Base-by-base conservation (phyloP, 2,797 vertebrate species). In the Schizopygopsis pylzovi region DNA sequence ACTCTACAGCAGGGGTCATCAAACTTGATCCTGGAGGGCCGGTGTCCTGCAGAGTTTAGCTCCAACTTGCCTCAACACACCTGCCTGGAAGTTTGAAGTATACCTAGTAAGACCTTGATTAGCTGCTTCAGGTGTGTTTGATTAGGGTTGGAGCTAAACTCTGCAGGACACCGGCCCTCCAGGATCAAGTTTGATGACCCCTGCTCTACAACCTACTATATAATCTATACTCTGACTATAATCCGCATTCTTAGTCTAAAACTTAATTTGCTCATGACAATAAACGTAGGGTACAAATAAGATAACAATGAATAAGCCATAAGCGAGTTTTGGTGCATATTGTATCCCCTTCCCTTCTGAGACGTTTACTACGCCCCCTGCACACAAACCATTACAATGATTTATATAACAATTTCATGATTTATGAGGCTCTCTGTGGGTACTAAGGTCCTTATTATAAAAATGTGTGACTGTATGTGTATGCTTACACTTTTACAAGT, bases 351-450 rank as follows among this genome's bases (percentile, higher is more conserved):
- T 20, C 43, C 13, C 20, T 78, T 41, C 22, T n/a, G 33, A 78
- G 43, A 33, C 0, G 43, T 49, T 33, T 80, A 6, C 18, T 67
- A 49, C 7, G 2, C 43, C 63, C 63, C 1, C 43, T 67, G 28
- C 73, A 54, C 28, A 54, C 18, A 54, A 28, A 77, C 33, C 73
- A 56, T 77, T 54, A 54, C 49, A 39, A 54, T 77, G 49, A 56
- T 56, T n/a, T 54, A 54, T 76, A 52, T 16, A 81, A 68, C 61
- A 80, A 49, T 67, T 65, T 33, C 33, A 80, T 37, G 25, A 80
- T 80, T 49, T 80, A 80, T 49, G 43, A 65, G 59, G 61, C 11
- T 49, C 25, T 80, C 25, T 70, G 28, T 0, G 8, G 33, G 41
- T 54, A 68, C 22, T 71, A 70, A 81, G 22, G 67, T 71, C 37